Evolutionary conservation across 1,140 invertebrate genomes (phyloP), one percentile per base, ranked within the genome.

Genomic region (Monomorium pharaonis): DNA sequence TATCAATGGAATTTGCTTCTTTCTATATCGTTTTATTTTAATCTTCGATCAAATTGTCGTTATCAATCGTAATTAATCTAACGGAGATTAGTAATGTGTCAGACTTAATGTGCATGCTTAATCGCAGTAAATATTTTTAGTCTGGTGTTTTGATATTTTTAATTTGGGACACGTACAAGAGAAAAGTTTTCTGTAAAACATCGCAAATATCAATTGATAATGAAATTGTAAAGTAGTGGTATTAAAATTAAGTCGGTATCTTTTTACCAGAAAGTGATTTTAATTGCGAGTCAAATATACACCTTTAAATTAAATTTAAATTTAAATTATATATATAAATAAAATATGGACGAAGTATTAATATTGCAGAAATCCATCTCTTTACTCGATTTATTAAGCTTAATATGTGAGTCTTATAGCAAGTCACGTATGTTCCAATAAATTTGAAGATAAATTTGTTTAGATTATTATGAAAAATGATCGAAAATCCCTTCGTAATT

Each of bases 391-490:
- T 63, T 44, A 44, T 69, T 67, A 42, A 69, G 10, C 30, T 65
- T 65, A 33, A 51, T 37, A 51, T 51, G 16, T 14, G 16, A 27
- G 21, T 78, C 5, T 65, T 44, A 30, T 16, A 67, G 67, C 24
- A 65, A 54, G 42, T 42, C 14, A 69, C 16, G 18, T 14, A 62
- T 3, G 21, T 14, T n/a, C 24, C 27, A 33, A 69, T 80, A 81
- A 70, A 81, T 69, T 70, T 30, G 33, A 80, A 16, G 30, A 63
- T 37, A 63, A 49, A 80, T 69, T 69, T 9, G 0, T 49, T 51
- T 24, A 24, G 47, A 81, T 70, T 81, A 56, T 54, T 6, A 27
- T 44, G 47, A 44, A 37, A 81, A 81, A 58, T 44, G 18, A 21
- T 33, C 3, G 2, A 54, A 80, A 10, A 44, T 21, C 12, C 9